phyloP scores from a whole-genome alignment of 2,113 vertebrate genomes.

The Pangasianodon hypophthalmus region DNA sequence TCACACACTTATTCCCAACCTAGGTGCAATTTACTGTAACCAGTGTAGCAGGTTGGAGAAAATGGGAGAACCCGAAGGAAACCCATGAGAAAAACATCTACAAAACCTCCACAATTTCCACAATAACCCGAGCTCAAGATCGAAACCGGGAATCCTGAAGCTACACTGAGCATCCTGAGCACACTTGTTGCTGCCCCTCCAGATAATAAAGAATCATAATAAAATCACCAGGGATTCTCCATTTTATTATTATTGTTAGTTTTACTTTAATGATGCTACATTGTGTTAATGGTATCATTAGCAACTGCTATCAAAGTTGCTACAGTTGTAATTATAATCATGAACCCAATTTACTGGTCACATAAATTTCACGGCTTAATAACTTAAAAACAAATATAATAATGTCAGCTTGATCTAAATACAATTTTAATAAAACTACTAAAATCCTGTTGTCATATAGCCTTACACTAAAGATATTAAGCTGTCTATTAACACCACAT shows the following conservation, averaged over 20 bases:
- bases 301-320: neutral
- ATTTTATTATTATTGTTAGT: neutral
- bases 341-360: neutral
- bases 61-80: neutral
- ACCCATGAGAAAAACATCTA: neutral
- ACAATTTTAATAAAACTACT: neutral
- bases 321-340: neutral
- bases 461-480: neutral
- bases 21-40: neutral
- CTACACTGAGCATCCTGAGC: no score
- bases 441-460: neutral
- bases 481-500: neutral
- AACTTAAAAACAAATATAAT: neutral
- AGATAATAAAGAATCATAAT: neutral
- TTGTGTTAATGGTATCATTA: neutral
- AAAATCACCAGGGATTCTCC: neutral
- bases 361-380: neutral
- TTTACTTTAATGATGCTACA: neutral
- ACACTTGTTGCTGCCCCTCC: neutral
- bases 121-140: neutral
- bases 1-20: neutral
- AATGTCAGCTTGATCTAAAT: neutral
- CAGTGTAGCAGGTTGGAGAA: neutral
- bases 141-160: neutral
- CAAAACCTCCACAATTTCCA: neutral